A percentile compares a stretch with the other conserved stretches of the same genome.
These are phyloP conservation scores for Lepus europaeus DNA, from an alignment of 2,113 vertebrate species.

Conservation along the genomic window DNA sequence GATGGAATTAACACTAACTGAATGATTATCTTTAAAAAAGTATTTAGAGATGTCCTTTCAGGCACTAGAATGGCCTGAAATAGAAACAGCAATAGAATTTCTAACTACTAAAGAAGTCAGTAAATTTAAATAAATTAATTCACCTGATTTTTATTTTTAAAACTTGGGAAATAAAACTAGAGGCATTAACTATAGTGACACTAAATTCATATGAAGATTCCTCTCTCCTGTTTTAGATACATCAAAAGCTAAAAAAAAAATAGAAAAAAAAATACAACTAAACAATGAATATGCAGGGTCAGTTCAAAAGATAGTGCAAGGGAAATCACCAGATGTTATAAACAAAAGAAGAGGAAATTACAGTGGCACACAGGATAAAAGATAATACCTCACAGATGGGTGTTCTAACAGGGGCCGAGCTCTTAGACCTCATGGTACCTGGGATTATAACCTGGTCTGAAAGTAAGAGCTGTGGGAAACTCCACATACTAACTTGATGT, in stretches of 20 bases:
- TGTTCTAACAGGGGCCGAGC: accelerated
- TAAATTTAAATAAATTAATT: neutral
- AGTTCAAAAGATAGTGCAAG: neutral
- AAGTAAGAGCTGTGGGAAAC: neutral
- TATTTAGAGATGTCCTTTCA: neutral
- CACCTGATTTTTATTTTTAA: neutral
- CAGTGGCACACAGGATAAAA: neutral
- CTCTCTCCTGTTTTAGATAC: neutral
- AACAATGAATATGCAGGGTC: neutral
- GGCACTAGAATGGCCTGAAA: neutral
- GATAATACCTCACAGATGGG: accelerated
- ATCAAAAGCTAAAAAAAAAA: neutral
- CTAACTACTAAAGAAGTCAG: neutral
- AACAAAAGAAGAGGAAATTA: neutral
- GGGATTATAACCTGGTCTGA: neutral
- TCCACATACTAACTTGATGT: neutral
- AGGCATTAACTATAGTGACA: neutral
- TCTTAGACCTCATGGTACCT: neutral
- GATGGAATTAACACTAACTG: neutral
- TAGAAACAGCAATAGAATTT: neutral
- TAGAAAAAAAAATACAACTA: neutral
- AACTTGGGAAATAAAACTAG: constrained; percentile 22
- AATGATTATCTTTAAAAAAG: neutral
- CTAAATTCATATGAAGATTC: neutral
- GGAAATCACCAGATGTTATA: neutral